phyloP scores from a whole-genome alignment of 2,113 vertebrate species.

The pig (Sus scrofa) region T2T-Sscrofa CM000812.6:149351501-149352000 shows the following conservation, averaged over 20 bases:
- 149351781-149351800: background rate
- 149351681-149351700: background rate
- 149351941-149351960: background rate
- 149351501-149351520: background rate
- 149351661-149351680: background rate
- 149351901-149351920: slow-evolving; percentile 15
- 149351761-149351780: background rate
- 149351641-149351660: background rate
- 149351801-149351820: slow-evolving; percentile 5
- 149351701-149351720: slow-evolving; percentile 5
- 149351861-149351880: background rate
- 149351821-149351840: background rate
- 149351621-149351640: background rate
- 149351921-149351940: slow-evolving; percentile 49
- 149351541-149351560: background rate
- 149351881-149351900: slow-evolving; percentile 18
- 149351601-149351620: background rate
- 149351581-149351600: background rate
- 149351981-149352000: slow-evolving; percentile 46
- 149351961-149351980: slow-evolving; percentile 49
- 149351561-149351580: background rate
- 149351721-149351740: background rate
- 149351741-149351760: background rate
- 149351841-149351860: background rate
- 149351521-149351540: background rate